Evolutionary conservation across 2,888 invertebrate genomes (phyloP).

Genomic region (Pammene fasciana): DNA sequence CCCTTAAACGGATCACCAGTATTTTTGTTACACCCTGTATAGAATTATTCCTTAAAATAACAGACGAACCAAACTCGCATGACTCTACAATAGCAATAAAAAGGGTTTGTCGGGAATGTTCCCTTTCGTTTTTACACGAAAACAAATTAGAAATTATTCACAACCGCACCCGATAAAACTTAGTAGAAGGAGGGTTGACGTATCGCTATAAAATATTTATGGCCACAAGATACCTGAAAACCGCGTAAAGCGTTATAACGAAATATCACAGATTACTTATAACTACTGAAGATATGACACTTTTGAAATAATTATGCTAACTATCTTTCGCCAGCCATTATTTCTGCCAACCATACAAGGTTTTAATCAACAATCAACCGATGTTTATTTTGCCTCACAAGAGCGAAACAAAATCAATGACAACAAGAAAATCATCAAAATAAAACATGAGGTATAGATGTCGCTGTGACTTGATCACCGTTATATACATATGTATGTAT

Average conservation of each 20-base stretch:
- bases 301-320: background rate
- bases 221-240: slow-evolving; percentile 51
- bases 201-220: slow-evolving; percentile 59
- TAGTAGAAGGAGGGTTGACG: slow-evolving; percentile 52
- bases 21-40: too few species aligned
- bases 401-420: too few species aligned
- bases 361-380: too few species aligned
- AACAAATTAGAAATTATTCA: slow-evolving; percentile 36
- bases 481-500: too few species aligned
- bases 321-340: too few species aligned
- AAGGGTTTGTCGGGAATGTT: background rate
- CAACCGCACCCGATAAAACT: slow-evolving; percentile 44
- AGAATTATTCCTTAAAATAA: background rate
- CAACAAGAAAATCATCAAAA: too few species aligned
- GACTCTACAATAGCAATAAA: background rate
- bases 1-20: too few species aligned
- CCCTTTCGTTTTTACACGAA: slow-evolving; percentile 5
- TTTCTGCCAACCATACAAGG: too few species aligned
- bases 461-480: too few species aligned
- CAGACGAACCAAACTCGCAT: background rate
- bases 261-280: slow-evolving; percentile 24
- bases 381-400: too few species aligned
- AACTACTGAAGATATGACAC: background rate
- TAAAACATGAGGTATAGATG: too few species aligned
- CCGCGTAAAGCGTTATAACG: slow-evolving; percentile 52